Conservation (phyloP, 23 tunicate genomes). For the Halocynthia roretzi region DNA sequence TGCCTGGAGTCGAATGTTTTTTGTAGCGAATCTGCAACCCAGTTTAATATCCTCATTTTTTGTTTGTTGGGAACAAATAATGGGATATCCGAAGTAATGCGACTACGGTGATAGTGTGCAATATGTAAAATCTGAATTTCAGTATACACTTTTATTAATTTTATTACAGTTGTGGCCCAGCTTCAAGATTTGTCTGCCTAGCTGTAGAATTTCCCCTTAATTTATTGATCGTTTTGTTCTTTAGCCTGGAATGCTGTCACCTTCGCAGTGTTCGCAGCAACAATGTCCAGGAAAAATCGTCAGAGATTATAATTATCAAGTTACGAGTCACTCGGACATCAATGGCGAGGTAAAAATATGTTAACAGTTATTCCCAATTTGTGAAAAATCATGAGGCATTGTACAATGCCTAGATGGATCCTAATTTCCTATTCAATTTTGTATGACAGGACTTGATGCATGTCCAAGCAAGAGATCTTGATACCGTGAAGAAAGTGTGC, state of each 20-base stretch:
- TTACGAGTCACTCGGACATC: slow-evolving; percentile 4
- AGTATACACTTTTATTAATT: too few species aligned
- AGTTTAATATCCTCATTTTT: too few species aligned
- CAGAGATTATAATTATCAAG: neutral
- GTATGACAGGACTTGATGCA: slow-evolving; percentile 60
- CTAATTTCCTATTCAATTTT: neutral
- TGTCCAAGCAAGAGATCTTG: slow-evolving; percentile 49
- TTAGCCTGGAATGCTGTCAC: neutral
- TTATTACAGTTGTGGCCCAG: too few species aligned
- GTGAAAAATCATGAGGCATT: neutral
- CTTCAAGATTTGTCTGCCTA: too few species aligned
- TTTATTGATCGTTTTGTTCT: too few species aligned
- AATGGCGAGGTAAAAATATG: slow-evolving; percentile 8
- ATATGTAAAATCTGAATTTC: too few species aligned
- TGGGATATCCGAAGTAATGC: too few species aligned
- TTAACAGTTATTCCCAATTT: neutral
- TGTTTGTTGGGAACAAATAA: too few species aligned
- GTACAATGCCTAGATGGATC: neutral
- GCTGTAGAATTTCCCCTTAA: too few species aligned
- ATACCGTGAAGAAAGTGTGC: slow-evolving; percentile 57
- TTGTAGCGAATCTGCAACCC: too few species aligned
- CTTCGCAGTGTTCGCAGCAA: slow-evolving; percentile 6
- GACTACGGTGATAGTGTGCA: too few species aligned
- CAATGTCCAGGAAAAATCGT: neutral
- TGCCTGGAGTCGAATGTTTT: too few species aligned